Evolutionary conservation across 1,140 invertebrate species (phyloP), one percentile per base, ranked within the genome.

Genomic region (Aphelenchoides avenae): DNA sequence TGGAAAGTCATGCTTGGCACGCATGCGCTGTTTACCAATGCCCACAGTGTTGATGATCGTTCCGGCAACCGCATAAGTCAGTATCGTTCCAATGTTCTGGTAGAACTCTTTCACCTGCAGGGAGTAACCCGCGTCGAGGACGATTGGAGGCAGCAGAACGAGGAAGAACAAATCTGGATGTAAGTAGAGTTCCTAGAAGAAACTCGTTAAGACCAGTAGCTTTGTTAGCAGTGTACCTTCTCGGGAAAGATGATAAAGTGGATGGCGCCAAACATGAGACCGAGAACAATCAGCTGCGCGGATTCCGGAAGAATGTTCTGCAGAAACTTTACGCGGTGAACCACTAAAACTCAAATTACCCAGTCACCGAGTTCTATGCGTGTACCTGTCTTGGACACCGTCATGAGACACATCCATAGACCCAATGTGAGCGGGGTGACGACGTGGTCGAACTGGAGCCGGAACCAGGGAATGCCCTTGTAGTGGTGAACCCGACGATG

Each of bases 21-120:
- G 13, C 34, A 36, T 18, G 13, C 34, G 34, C 11, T 36, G 34
- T 36, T 36, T 52, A 54, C 55, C 55, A 26, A 57, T 68, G n/a
- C 49, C 30, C 13, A 40, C 43, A 31, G 43, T 71, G 47, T 68
- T 68, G 39, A 40, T 61, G 7, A 68, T 13, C 68, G 81, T 82
- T 70, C 84, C 83, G 61, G 92, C 81, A 41, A 96, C 91, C 60
- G 92, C 92, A 80, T 92, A 95, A 15, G 94, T 81, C 22, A 95
- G 79, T 70, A 97, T 94, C 27, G 90, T 93, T 53, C 90, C 90
- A 55, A 97, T 81, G 78, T 97, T 91, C 74, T 95, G 90, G 78
- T 93, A 94, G 79, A 97, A 96, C 60, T 81, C 77, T 56, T 89
- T 82, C 80, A 95, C 95, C 43, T 92, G 91, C 88, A 97, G 91